A percentile compares a stretch with the other conserved stretches of the same genome.
Evolutionary conservation across 2,113 vertebrate genomes (phyloP).

Genomic region (Anhinga rufa): DNA sequence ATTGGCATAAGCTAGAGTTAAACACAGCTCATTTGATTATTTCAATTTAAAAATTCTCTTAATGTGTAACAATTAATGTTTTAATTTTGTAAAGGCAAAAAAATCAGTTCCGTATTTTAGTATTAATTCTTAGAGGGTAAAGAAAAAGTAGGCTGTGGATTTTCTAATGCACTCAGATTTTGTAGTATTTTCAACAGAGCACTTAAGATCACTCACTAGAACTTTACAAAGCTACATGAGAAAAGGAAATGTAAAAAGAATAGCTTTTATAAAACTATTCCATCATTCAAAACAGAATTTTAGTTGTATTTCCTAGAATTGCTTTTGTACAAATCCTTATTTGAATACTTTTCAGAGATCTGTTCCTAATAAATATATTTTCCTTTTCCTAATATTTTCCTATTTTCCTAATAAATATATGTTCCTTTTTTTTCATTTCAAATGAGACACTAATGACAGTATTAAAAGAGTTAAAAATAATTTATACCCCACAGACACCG

Average conservation of each 20-base stretch:
- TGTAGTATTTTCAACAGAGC: neutral
- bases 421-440: neutral
- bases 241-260: neutral
- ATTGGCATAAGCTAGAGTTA: neutral
- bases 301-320: neutral
- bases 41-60: neutral
- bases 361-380: too few relatives aligned
- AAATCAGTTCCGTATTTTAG: rapidly evolving
- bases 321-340: neutral
- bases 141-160: neutral
- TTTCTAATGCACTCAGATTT: neutral
- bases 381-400: too few relatives aligned
- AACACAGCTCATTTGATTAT: rapidly evolving
- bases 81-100: neutral
- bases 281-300: neutral
- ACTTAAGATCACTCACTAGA: neutral
- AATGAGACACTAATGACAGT: neutral
- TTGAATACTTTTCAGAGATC: neutral
- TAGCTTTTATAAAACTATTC: neutral
- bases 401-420: neutral
- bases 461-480: neutral
- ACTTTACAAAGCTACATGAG: neutral
- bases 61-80: neutral
- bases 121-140: neutral
- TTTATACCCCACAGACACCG: rapidly evolving